Base-by-base conservation (phyloP, 2,797 vertebrate species). In the Lithobates pipiens region DNA sequence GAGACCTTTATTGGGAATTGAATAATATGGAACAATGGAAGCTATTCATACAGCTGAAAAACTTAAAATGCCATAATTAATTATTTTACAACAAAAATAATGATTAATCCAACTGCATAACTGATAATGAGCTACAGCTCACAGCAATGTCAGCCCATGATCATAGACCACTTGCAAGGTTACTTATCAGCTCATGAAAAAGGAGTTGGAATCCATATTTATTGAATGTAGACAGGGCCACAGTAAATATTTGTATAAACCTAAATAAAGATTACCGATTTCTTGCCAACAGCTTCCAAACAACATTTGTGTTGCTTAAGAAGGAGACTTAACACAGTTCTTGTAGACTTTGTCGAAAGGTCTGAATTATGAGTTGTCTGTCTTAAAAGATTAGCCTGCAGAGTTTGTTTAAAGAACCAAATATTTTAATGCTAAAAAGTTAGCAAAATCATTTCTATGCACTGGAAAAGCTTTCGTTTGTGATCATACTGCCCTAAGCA, bases 1-100 rank as follows among this genome's bases (percentile, higher is more conserved):
- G 81, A 83, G 34, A 79, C 65, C 80, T 84, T 83, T 80, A 36
- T 68, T 79, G 76, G 86, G 76, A 83, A 80, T 84, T 74, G 34
- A 54, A 77, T 54, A 10, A 54, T 39, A 44, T n/a, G 36, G 39
- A 70, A 83, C 85, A 86, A 77, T 86, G 78, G 27, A 74, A 34
- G 29, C 32, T 76, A 80, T 87, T 87, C 86, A 83, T 63, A 46
- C 39, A 39, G 44, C 4, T 77, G 21, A 80, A 18, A 15, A 57
- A 67, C 81, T 50, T 21, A 74, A 46, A 74, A 25, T 70, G 54
- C 6, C 27, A 42, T 68, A 3, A 85, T 44, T 69, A 39, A 25
- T 32, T 42, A 61, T 42, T 42, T 71, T 57, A 4, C 25, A 15
- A 5, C 3, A 27, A 44, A 73, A 44, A 63, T 44, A 2, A 74